A percentile compares a stretch with the other conserved stretches of the same genome.
Conservation (phyloP, 2,797 vertebrate genomes). For the Tokudaia tokunoshimensis region DNA sequence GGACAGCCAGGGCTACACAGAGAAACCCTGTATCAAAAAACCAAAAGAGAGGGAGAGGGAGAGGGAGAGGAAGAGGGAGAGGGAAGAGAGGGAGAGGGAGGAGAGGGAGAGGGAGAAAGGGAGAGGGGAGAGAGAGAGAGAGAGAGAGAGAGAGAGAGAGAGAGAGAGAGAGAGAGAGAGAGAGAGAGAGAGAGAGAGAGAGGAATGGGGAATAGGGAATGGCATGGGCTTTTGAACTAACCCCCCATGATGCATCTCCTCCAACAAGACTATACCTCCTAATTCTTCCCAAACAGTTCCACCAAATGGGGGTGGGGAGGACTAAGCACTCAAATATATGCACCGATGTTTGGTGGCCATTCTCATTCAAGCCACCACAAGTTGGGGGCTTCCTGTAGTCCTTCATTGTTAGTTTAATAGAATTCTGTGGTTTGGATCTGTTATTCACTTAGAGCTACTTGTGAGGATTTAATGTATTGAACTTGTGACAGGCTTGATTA, state of each 20-base stretch:
- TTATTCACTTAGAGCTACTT: conserved; percentile 4
- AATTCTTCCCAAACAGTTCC: neutral
- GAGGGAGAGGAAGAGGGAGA: too few species aligned
- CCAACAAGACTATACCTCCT: neutral
- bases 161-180: rapidly evolving
- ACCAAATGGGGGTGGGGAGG: neutral
- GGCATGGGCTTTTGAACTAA: neutral
- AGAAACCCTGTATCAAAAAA: too few species aligned
- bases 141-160: rapidly evolving
- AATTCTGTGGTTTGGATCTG: neutral
- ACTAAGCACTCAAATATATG: neutral
- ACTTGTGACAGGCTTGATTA: conserved; percentile 42
- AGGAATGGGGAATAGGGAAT: too few species aligned
- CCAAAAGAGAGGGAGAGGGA: too few species aligned
- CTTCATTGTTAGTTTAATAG: neutral
- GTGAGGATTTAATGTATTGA: conserved; percentile 35
- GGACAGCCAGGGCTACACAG: too few species aligned
- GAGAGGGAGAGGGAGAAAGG: rapidly evolving
- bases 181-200: neutral
- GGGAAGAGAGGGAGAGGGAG: rapidly evolving
- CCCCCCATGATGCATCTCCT: neutral
- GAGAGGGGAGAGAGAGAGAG: neutral
- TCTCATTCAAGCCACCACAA: neutral
- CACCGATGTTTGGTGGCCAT: too few species aligned
- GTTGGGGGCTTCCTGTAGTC: neutral